Evolutionary conservation across 2,797 vertebrate genomes (phyloP).

Genomic region (Anabas testudineus): DNA sequence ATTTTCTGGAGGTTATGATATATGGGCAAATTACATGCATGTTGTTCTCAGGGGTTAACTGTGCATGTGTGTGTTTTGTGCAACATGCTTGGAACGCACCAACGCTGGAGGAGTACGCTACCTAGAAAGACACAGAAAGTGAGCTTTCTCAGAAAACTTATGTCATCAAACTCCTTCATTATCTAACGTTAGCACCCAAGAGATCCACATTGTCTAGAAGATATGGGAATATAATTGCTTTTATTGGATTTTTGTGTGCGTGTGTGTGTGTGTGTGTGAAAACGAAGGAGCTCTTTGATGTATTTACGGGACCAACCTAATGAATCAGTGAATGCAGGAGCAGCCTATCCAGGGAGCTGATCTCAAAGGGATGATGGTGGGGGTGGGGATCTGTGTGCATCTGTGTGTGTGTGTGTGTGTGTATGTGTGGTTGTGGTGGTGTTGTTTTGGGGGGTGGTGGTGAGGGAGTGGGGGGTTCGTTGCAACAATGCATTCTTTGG

Average conservation of each 20-base stretch:
- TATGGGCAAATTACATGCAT: conserved; percentile 52
- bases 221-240: conserved; percentile 81
- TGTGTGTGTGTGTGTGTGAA: no score
- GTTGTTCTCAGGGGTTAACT: conserved; percentile 37
- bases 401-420: background rate
- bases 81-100: conserved; percentile 15
- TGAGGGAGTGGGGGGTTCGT: conserved; percentile 17
- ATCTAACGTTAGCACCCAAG: conserved; percentile 79
- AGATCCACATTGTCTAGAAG: conserved; percentile 69
- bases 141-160: conserved; percentile 80
- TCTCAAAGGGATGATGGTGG: conserved; percentile 65
- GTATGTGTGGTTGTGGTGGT: conserved; percentile 4
- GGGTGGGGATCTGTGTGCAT: conserved; percentile 38
- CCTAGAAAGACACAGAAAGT: conserved; percentile 71
- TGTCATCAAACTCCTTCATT: conserved; percentile 82
- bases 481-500: conserved; percentile 80
- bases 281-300: conserved; percentile 82
- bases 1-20: conserved; percentile 52
- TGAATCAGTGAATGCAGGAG: conserved; percentile 81
- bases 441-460: conserved; percentile 15
- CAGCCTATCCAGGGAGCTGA: conserved; percentile 75
- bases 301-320: conserved; percentile 85
- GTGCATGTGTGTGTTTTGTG: conserved; percentile 46
- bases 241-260: conserved; percentile 84
- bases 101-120: conserved; percentile 23